A percentile compares a stretch with the other conserved stretches of the same genome.
Conservation (phyloP, 2,113 vertebrate genomes). For the Equus przewalskii region DNA sequence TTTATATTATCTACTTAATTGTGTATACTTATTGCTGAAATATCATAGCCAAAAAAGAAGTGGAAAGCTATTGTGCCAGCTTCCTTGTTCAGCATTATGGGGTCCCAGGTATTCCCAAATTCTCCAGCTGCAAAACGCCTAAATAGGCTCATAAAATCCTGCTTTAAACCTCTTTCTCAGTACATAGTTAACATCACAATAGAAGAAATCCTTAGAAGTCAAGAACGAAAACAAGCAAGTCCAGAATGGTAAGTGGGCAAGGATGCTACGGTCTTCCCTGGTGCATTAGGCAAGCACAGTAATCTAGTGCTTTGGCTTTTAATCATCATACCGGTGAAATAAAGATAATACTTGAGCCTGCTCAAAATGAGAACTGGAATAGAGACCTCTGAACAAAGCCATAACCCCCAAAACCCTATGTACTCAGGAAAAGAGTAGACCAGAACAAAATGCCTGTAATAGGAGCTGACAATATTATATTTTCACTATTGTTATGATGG, state of each 20-base stretch:
- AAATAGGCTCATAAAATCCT: not conserved
- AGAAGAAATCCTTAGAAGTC: not conserved
- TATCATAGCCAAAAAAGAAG: not conserved
- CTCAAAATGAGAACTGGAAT: not conserved
- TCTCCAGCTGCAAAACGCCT: not conserved
- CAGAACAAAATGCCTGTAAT: not conserved
- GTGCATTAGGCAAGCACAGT: not conserved
- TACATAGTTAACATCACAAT: not conserved
- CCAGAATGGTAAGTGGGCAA: not conserved
- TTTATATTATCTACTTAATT: not conserved
- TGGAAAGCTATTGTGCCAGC: not conserved
- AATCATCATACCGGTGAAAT: not conserved
- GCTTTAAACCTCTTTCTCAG: not conserved
- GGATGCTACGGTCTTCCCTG: not conserved
- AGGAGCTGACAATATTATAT: not conserved
- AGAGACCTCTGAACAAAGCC: not conserved
- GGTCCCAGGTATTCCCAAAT: not conserved
- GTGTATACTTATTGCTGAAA: not conserved
- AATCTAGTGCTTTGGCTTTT: not conserved
- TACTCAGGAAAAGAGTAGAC: not conserved
- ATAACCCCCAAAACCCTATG: not conserved
- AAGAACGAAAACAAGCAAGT: not conserved
- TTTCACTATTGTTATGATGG: not conserved
- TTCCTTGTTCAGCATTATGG: not conserved
- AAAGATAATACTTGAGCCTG: not conserved